These are phyloP conservation scores for Stichopus horrens DNA, from an alignment of 53 echinoderm and acorn worm species.

Conservation along the genomic window DNA sequence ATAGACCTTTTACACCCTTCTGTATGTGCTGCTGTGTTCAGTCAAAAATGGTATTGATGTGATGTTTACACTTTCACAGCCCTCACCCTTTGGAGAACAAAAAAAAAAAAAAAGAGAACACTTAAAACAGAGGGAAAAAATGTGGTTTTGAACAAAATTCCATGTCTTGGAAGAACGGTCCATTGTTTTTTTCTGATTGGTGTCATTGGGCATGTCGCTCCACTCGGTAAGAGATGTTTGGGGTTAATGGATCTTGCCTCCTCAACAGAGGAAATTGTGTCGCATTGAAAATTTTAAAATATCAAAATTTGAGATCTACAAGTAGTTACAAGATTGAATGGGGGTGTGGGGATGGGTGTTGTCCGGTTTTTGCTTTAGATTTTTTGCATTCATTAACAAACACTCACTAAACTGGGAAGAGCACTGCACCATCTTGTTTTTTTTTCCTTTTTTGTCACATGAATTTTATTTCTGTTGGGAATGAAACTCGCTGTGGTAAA, in stretches of 20 bases:
- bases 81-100: not conserved
- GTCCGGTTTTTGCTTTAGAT: too few species aligned
- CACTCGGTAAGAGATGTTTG: too few species aligned
- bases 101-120: not conserved
- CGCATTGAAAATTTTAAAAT: too few species aligned
- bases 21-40: conserved; percentile 26
- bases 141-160: too few species aligned
- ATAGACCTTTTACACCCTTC: conserved; percentile 28
- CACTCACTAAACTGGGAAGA: not conserved
- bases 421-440: not conserved
- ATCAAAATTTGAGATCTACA: too few species aligned
- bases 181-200: not conserved
- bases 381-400: not conserved
- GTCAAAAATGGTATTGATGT: conserved; percentile 4
- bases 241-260: too few species aligned
- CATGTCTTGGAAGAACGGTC: too few species aligned
- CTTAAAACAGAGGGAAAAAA: too few species aligned
- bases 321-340: too few species aligned
- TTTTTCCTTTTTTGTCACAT: not conserved
- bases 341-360: too few species aligned
- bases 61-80: not conserved
- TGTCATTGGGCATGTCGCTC: not conserved
- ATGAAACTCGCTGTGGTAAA: not conserved
- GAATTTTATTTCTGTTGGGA: not conserved
- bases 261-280: not conserved